Conservation (phyloP, 2,797 vertebrate species). For the Oceanodroma leucorhoa region DNA sequence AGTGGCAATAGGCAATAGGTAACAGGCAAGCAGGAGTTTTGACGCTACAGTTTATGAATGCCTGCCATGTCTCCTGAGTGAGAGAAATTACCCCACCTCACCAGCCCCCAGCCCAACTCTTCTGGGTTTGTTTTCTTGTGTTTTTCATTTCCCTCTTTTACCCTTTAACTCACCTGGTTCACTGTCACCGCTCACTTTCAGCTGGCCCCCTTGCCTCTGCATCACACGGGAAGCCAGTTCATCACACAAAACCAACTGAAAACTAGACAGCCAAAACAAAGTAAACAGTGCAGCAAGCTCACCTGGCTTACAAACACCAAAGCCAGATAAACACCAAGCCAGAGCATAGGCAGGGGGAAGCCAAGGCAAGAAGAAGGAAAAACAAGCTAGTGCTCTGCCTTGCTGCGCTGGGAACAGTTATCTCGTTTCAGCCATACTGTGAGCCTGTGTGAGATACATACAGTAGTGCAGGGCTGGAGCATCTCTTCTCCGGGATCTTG, state of each 20-base stretch:
- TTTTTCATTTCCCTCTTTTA: neutral
- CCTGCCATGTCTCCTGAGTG: neutral
- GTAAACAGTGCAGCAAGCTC: neutral
- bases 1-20: neutral
- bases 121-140: neutral
- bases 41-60: neutral
- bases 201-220: neutral
- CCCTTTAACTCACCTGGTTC: neutral
- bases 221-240: neutral
- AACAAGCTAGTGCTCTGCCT: neutral
- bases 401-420: neutral
- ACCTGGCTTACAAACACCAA: neutral
- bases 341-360: neutral
- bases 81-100: neutral
- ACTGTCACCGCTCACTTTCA: neutral
- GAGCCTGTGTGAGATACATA: neutral
- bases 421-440: neutral
- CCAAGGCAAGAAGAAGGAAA: neutral
- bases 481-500: neutral
- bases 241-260: neutral
- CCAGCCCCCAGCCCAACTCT: neutral
- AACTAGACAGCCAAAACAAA: neutral
- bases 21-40: neutral
- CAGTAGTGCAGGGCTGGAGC: neutral
- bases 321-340: neutral